Base-by-base conservation (phyloP, 1,140 invertebrate species). In the Drosophila eugracilis region DNA sequence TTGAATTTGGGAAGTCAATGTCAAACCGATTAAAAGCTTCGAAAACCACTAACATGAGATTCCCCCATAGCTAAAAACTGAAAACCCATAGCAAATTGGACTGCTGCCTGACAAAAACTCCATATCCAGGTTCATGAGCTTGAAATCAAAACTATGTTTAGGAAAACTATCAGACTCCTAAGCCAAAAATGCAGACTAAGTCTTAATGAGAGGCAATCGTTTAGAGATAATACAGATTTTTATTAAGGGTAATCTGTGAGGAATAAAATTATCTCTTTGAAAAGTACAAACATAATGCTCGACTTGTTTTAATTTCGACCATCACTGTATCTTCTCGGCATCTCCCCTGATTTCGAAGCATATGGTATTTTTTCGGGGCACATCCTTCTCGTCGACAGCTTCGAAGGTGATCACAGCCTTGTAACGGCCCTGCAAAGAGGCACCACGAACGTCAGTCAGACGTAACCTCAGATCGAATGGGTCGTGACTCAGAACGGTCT, bases 341-440 rank as follows among this genome's bases (percentile, higher is more conserved):
- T 86, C 83, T 7, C 81, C 81, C 9, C 62, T 34, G 6, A 86
- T 75, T 47, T 86, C 81, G 9, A 78, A 10, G 69, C 81, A 86
- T 32, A 88, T 30, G 6, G 39, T 37, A 1, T 47, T 28, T 2
- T 14, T 47, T 1, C 78, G 77, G 7, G 53, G 67, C 0, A 44
- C 1, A 17, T 78, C 73, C 15, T 19, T 58, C 0, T 52, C 32
- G 37, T 86, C 83, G 14, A 88, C 62, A 3, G 81, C 81, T 7
- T 86, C 83, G 14, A 86, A 7, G 3, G 36, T 59, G 12, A 53
- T 1, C 19, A 86, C 55, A 9, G 69, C 5, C n/a, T 86, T 86
- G 22, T 88, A 86, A 26, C 78, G 78, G n/a, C 81, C 81, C 4
- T 39, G 7, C 1, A 81, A 28, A 7, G 12, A 17, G 5, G 55